Evolutionary conservation across 2,888 invertebrate genomes (phyloP), one percentile per base, ranked within the genome.

Genomic region (Mythimna pallens): DNA sequence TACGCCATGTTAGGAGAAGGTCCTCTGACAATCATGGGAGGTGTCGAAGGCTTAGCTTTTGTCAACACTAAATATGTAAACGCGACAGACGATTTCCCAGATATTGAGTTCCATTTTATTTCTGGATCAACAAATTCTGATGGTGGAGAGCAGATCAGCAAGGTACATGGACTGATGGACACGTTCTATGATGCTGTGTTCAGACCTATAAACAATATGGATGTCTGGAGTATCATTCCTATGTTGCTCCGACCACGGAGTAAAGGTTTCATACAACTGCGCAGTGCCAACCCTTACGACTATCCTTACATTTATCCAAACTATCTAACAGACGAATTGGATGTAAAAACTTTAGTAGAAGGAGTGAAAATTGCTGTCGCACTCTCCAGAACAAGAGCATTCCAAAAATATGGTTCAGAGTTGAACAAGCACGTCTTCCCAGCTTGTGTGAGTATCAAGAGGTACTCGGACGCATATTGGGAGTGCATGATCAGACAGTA

Each of bases 301-400:
- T 98, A 98, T 87, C 99, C 99, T 0, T 96, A 98, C 75, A 99
- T 99, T 70, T 98, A 99, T 87, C 99, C 99, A 0, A 99, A 99
- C 91, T 99, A 99, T 90, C 97, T 99, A 88, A 93, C 97, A 25
- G 98, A 98, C 70, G 94, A 98, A 30, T 96, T 97, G 78, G 99
- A 99, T 86, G 96, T 98, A 80, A 98, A 98, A 78, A 98, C 98
- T 0, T 92, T 99, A 57, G 96, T 99, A 0, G 99, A 99, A 93
- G 99, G 99, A 0, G 98, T 98, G 0, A 99, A 99, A 93, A 98
- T 99, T 30, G 98, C 97, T 0, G 96, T 99, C 0, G 98, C 98
- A 0, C 92, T 99, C n/a, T 98, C 98, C 10, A 97, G 97, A 84
- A 99, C 99, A 0, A 96, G 97, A 63, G 97, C 98, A 0, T 98